Base-by-base conservation (phyloP, 2,797 vertebrate genomes). In the Pseudochirops corinnae region DNA sequence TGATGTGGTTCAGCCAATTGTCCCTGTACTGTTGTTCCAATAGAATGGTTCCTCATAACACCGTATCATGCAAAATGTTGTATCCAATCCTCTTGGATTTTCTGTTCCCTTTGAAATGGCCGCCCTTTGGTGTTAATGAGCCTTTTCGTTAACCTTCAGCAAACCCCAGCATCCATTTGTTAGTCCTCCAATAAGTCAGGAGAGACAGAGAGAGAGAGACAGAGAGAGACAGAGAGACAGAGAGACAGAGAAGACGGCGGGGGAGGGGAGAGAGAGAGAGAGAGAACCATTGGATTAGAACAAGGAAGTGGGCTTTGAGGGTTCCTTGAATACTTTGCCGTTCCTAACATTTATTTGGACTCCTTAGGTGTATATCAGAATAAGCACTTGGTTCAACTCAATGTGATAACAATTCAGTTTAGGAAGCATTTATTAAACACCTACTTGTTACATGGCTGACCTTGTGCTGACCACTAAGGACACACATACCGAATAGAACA, bases 81-180 rank as follows among this genome's bases (percentile, higher is more conserved):
- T 50, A 3, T 87, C n/a, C n/a, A n/a, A n/a, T n/a, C n/a, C n/a
- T n/a, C 0, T 29, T 0, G 1, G 74, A 21, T 55, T 29, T 24
- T 55, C 29, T 13, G 7, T 46, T 93, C 46, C 67, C 67, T 82
- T 82, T 82, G 67, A 74, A 74, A 74, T 74, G n/a, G n/a, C 91
- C 13, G 87, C 39, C 55, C 18, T 7, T 3, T 0, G 1, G 1
- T 11, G 4, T 11, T 0, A 39, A 87, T 60, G 53, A 52, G 24
- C 5, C 62, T n/a, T 74, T 53, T n/a, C 6, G 33, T 21, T 74
- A 74, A 74, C 14, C 4, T 21, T 24, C n/a, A 82, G n/a, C n/a
- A 82, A 39, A 24, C 7, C 67, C 21, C 21, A 26, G 4, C 21
- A 50, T 26, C 9, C 39, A 26, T 87, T 26, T 87, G 39, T 87